Conservation (phyloP, 2,888 invertebrate species). For the Hoplodrina blanda region DNA sequence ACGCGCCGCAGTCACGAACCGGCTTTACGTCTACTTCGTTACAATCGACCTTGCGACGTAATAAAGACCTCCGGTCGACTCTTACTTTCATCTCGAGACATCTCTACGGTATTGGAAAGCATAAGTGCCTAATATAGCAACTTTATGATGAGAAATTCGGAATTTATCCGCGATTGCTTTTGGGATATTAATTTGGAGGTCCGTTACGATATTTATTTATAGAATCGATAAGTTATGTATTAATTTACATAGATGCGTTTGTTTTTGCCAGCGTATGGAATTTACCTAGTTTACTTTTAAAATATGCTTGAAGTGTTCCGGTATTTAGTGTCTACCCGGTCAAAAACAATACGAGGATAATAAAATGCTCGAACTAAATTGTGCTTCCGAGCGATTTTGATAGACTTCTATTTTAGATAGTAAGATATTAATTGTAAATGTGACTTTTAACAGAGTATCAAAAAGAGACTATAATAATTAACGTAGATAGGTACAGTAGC, state of each 20-base stretch:
- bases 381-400: too few relatives aligned
- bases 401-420: too few relatives aligned
- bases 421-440: too few relatives aligned
- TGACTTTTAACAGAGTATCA: too few relatives aligned
- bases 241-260: too few relatives aligned
- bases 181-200: not conserved
- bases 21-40: conserved; percentile 14
- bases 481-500: too few relatives aligned
- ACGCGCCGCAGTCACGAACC: conserved; percentile 11
- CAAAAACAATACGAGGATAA: not conserved
- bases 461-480: too few relatives aligned
- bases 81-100: conserved; percentile 56
- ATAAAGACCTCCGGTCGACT: conserved; percentile 44
- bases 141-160: conserved; percentile 37
- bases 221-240: too few relatives aligned
- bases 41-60: conserved; percentile 56
- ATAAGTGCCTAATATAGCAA: conserved; percentile 43
- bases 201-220: conserved; percentile 14
- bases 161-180: conserved; percentile 35
- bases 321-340: not conserved
- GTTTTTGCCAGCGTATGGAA: too few relatives aligned
- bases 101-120: conserved; percentile 54
- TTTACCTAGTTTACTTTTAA: conserved; percentile 22
- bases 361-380: too few relatives aligned
- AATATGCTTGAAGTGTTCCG: not conserved